Conservation (phyloP, 2,888 invertebrate genomes). For the Nymphalis urticae region DNA sequence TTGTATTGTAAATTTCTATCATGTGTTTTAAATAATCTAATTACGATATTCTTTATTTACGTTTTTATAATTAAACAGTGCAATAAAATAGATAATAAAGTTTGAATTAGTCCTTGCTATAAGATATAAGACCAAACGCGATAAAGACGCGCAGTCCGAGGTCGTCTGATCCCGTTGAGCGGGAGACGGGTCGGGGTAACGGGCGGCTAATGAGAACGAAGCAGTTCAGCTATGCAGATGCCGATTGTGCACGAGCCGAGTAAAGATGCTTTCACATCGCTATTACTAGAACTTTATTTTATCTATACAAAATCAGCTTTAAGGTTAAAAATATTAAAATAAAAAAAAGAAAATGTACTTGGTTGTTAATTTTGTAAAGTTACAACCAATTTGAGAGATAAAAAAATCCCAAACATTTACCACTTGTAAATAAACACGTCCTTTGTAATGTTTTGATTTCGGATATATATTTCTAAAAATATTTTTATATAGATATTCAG, state of each 20-base stretch:
- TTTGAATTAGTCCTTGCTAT: slow-evolving; percentile 18
- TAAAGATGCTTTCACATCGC: slow-evolving; percentile 30
- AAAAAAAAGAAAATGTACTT: too few species aligned
- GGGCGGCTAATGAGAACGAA: slow-evolving; percentile 77
- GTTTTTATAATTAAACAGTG: neutral
- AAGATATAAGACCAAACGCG: slow-evolving; percentile 24
- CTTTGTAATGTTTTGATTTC: too few species aligned
- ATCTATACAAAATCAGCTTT: too few species aligned
- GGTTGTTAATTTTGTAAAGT: too few species aligned
- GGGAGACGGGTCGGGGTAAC: slow-evolving; percentile 55
- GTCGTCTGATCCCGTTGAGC: slow-evolving; percentile 53
- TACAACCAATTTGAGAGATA: too few species aligned
- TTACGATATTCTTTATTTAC: neutral
- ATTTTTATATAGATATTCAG: too few species aligned
- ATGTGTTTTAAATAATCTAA: neutral
- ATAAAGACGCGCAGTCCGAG: slow-evolving; percentile 43
- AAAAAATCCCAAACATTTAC: too few species aligned
- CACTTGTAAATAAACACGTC: too few species aligned
- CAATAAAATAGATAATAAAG: slow-evolving; percentile 3
- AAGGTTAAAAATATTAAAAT: too few species aligned
- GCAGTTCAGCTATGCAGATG: slow-evolving; percentile 77
- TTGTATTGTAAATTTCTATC: too few species aligned
- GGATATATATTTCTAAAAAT: too few species aligned
- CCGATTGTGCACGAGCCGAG: slow-evolving; percentile 47
- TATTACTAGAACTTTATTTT: neutral